A percentile compares a stretch with the other conserved stretches of the same genome.
These are phyloP conservation scores for Onchidella celtica DNA, from an alignment of 2,888 invertebrate genomes.

Conservation along the genomic window DNA sequence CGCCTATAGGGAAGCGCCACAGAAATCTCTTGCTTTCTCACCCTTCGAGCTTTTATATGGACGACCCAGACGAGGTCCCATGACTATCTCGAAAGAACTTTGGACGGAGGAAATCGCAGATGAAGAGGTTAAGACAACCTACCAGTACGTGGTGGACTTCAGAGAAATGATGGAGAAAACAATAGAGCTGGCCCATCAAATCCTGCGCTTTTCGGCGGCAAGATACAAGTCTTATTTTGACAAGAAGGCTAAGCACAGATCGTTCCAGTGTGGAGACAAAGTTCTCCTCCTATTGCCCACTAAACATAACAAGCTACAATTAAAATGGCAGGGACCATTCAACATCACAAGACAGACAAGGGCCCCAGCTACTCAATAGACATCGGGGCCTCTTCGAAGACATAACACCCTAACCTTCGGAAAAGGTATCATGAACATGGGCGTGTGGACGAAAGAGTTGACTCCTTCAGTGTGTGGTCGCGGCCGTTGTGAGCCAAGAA, in stretches of 20 bases:
- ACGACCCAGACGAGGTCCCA: constrained; percentile 39
- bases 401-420: background rate
- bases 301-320: constrained; percentile 51
- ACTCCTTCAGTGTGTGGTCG: background rate
- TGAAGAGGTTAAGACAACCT: constrained; percentile 8
- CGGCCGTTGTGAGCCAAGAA: background rate
- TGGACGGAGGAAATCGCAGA: constrained; percentile 44
- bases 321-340: constrained; percentile 56
- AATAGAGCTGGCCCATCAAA: background rate
- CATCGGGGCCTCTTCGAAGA: too few relatives aligned
- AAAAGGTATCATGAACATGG: background rate
- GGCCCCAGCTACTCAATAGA: too few relatives aligned
- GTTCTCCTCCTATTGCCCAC: constrained; percentile 55
- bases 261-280: constrained; percentile 48
- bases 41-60: constrained; percentile 53
- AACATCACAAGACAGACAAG: background rate
- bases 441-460: too few relatives aligned
- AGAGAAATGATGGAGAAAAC: background rate
- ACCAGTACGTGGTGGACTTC: constrained; percentile 18
- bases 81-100: constrained; percentile 38
- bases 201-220: background rate
- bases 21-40: constrained; percentile 46
- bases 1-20: constrained; percentile 42
- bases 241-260: background rate
- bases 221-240: background rate